Percentiles rank a stretch among this genome's conserved stretches.
phyloP scores from a whole-genome alignment of 2,888 invertebrate species.

The Agrenia bidenticulata region DNA sequence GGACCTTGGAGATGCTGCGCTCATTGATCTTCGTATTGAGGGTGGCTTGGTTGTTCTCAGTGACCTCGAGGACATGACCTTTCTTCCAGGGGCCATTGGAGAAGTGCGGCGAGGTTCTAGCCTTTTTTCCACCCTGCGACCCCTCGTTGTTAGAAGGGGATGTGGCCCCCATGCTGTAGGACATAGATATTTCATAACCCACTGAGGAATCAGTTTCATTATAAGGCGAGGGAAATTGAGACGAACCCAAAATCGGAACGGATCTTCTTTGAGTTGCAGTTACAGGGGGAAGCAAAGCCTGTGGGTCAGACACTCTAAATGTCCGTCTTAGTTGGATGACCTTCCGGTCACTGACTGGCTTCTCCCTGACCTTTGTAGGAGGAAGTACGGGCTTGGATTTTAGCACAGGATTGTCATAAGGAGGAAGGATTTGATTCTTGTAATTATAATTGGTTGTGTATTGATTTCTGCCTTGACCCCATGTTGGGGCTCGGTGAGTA shows the following conservation, averaged over 20 bases:
- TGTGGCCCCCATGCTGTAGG: conserved; percentile 6
- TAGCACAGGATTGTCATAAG: too few species aligned
- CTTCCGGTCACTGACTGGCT: background rate
- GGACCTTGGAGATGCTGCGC: too few species aligned
- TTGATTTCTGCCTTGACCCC: too few species aligned
- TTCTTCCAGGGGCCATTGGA: background rate
- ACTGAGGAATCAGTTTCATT: background rate
- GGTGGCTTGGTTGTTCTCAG: background rate
- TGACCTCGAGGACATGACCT: background rate
- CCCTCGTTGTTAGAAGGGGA: too few species aligned
- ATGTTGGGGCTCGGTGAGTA: too few species aligned
- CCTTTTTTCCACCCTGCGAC: background rate
- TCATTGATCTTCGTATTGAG: too few species aligned
- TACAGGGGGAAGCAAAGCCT: background rate
- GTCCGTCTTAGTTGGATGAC: background rate
- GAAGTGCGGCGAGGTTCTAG: background rate
- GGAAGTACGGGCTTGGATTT: too few species aligned
- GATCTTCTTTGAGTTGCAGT: background rate
- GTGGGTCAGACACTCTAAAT: background rate
- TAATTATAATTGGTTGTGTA: too few species aligned
- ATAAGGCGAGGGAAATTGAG: conserved; percentile 6
- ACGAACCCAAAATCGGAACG: background rate
- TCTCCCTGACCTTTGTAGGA: too few species aligned
- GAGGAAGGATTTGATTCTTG: too few species aligned
- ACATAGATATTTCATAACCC: background rate